phyloP scores from a whole-genome alignment of 2,888 invertebrate genomes.

The Drosophila mimetica region DNA sequence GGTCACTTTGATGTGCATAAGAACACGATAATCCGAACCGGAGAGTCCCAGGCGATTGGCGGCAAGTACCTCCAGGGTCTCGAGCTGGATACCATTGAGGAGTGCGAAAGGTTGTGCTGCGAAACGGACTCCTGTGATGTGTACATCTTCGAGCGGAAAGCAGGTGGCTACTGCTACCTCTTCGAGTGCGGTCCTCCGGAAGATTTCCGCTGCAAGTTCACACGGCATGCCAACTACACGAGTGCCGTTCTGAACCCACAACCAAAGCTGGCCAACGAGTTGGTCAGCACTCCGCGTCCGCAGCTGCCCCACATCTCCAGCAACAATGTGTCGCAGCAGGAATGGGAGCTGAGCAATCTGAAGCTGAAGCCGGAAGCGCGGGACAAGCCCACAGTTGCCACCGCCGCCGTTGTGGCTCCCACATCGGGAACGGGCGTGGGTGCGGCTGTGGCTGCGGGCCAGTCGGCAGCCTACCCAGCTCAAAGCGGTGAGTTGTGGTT shows the following conservation, averaged over 20 bases:
- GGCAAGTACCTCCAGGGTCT: slow-evolving; percentile 94
- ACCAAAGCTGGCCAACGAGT: slow-evolving; percentile 53
- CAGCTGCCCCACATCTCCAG: slow-evolving; percentile 69
- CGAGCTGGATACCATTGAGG: slow-evolving; percentile 91
- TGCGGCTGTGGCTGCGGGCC: slow-evolving; percentile 43
- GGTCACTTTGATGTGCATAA: slow-evolving; percentile 91
- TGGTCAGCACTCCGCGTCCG: slow-evolving; percentile 73
- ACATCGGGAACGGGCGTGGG: slow-evolving; percentile 30
- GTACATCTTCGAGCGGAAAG: slow-evolving; percentile 95
- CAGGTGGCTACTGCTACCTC: slow-evolving; percentile 93
- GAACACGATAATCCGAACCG: slow-evolving; percentile 95
- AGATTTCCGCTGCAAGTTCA: slow-evolving; percentile 96
- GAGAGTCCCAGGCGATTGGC: slow-evolving; percentile 94
- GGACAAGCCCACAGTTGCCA: slow-evolving; percentile 58
- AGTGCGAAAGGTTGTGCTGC: slow-evolving; percentile 94
- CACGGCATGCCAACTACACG: slow-evolving; percentile 93
- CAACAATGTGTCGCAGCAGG: slow-evolving; percentile 83
- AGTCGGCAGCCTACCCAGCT: slow-evolving; percentile 33
- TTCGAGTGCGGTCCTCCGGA: slow-evolving; percentile 96
- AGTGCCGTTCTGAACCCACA: slow-evolving; percentile 92
- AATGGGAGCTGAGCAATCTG: slow-evolving; percentile 83
- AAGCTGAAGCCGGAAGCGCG: slow-evolving; percentile 81
- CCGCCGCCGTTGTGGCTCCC: slow-evolving; percentile 27
- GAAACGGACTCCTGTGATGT: slow-evolving; percentile 94
- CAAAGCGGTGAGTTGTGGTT: slow-evolving; percentile 58